Conservation (phyloP, 2,797 vertebrate species). For the Betta splendens region DNA sequence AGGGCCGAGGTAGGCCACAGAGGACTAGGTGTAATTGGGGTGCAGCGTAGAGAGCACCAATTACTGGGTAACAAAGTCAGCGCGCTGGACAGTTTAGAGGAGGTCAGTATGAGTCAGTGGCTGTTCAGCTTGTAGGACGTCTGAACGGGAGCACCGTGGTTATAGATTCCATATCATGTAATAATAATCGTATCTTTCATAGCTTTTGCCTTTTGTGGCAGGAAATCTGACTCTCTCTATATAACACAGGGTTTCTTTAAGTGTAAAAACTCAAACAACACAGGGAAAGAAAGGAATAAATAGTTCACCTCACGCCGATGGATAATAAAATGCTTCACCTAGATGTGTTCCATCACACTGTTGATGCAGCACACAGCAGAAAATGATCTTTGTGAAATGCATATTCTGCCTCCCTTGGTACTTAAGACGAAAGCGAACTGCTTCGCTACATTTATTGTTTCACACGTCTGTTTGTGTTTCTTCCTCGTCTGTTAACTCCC, state of each 20-base stretch:
- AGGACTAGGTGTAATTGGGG: constrained; percentile 58
- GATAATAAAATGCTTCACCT: constrained; percentile 29
- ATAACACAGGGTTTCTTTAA: constrained; percentile 17
- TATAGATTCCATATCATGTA: not conserved
- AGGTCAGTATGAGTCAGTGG: constrained; percentile 27
- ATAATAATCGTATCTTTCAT: not conserved
- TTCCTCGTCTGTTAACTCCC: constrained; percentile 59
- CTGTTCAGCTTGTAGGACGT: constrained; percentile 13
- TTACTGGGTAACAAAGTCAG: constrained; percentile 49
- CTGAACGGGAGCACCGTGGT: not conserved
- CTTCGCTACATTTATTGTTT: constrained; percentile 60
- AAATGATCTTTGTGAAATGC: constrained; percentile 55
- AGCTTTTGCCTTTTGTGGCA: no score
- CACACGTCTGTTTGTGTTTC: constrained; percentile 53
- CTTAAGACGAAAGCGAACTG: constrained; percentile 41
- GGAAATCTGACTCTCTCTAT: not conserved
- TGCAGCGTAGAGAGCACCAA: constrained; percentile 46
- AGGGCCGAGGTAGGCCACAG: constrained; percentile 47
- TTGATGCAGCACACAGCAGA: constrained; percentile 26
- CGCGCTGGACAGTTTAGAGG: constrained; percentile 30
- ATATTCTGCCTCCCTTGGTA: constrained; percentile 36
- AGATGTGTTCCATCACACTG: constrained; percentile 9
- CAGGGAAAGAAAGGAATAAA: constrained; percentile 2
- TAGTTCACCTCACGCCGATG: constrained; percentile 25
- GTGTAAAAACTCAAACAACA: not conserved